Evolutionary conservation across 2,888 invertebrate species (phyloP), one percentile per base, ranked within the genome.

Genomic region (Scaeva pyrastri): DNA sequence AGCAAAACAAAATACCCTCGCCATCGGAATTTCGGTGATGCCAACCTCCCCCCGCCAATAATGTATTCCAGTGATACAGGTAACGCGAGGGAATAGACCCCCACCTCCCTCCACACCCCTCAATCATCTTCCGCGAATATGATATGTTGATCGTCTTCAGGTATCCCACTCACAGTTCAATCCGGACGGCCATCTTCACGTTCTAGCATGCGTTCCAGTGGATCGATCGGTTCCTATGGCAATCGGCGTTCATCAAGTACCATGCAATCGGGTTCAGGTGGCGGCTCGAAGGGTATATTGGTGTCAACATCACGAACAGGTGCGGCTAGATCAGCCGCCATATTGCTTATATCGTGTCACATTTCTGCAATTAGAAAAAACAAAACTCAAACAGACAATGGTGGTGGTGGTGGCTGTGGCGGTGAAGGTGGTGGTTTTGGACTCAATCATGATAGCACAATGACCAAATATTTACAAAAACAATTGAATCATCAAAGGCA

Each of bases 321-420:
- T 97, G 97, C 97, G 95, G 97, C 97, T 94, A 96, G 97, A 93
- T 95, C 96, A 94, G 97, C 97, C 94, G 97, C 97, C 96, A 97
- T 97, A 96, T 97, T 97, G 96, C 96, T 97, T 94, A 96, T 97
- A 95, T 97, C 97, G 95, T 96, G 96, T 94, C 96, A 96, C 94
- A 95, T 96, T 93, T 93, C 93, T 93, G 94, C 94, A 88, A 90
- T 91, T 88, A 88, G 88, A 90, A 91, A 86, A 92, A 92, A 93
- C 93, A 94, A 93, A 92, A 91, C 55, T 91, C 92, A 93, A 93
- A 93, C 93, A 93, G 93, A 94, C 93, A 94, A 90, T 89, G 90
- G 88, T 75, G 89, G 87, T 73, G 80, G 56, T 80, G 81, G 80
- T 88, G 89, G 87, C 88, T 89, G 83, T 90, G 68, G 75, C 80